Base-by-base conservation (phyloP, 2,888 invertebrate species). In the Trilocha varians region DNA sequence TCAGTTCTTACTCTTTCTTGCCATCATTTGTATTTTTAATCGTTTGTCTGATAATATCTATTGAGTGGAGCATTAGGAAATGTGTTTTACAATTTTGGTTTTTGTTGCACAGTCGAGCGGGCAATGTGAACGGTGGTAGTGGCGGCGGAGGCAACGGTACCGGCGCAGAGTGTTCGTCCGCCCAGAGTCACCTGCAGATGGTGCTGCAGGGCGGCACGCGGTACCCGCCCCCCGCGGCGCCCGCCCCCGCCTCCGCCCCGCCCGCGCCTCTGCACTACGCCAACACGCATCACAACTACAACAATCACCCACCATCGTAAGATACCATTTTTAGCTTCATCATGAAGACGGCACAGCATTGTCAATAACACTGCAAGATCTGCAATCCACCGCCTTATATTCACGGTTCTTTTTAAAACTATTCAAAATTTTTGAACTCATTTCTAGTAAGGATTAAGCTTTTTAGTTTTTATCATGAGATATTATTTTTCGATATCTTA, bases 111-210 rank as follows among this genome's bases (percentile, higher is more conserved):
- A 73, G 69, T 33, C 69, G 78, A 18, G 54, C 62, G 17, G 66
- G 55, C 50, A 73, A 62, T 48, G 68, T 78, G 62, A 83, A 82
- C 59, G 82, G 63, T 43, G 45, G 55, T 37, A 40, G 38, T 43
- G 32, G 57, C 32, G 56, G 55, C 36, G 50, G 44, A 43, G 58
- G 48, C 45, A 43, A 47, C 46, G 45, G 45, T 42, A 43, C 64
- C 44, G 41, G 43, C 45, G 60, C 49, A 62, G 44, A 40, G 43
- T 44, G 42, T 44, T 43, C 43, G 50, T 25, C 49, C 48, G 52
- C 55, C 47, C 66, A 70, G 54, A 78, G 80, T 53, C 85, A 85
- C 52, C 70, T 87, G 52, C 87, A 86, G 56, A 75, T 78, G 65
- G 84, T 85, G 55, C 78, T 87, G 57, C 84, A 87, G 53, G 79